Evolutionary conservation across 1,140 invertebrate genomes (phyloP).

Genomic region (Aradophagus sp.): DNA sequence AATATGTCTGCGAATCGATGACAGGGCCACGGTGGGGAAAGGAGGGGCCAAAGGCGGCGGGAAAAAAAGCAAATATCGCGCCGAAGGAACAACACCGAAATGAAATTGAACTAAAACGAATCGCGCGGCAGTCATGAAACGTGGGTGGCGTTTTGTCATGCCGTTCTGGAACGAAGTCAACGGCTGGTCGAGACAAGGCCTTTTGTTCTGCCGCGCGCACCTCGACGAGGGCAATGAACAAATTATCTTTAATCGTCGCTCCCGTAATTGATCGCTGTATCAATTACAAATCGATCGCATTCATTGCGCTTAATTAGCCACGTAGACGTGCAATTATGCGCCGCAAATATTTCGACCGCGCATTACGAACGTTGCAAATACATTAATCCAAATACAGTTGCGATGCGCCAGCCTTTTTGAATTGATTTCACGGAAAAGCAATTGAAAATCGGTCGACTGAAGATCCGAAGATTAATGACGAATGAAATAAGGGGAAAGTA

Average conservation of each 20-base stretch:
- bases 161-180: conserved; percentile 34
- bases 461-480: too few species aligned
- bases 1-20: conserved; percentile 21
- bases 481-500: too few species aligned
- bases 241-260: conserved; percentile 44
- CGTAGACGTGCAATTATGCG: conserved; percentile 14
- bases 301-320: conserved; percentile 34
- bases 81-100: conserved; percentile 14
- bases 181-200: conserved; percentile 44
- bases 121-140: conserved; percentile 19
- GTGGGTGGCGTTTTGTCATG: conserved; percentile 41
- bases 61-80: conserved; percentile 32
- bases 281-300: conserved; percentile 43
- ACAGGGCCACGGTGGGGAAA: conserved; percentile 5
- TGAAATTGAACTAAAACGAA: conserved; percentile 26
- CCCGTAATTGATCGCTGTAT: conserved; percentile 33
- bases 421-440: too few species aligned
- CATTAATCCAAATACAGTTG: too few species aligned
- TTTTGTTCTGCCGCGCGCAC: conserved; percentile 39
- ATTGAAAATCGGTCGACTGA: too few species aligned
- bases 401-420: too few species aligned
- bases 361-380: background rate
- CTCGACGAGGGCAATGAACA: conserved; percentile 39
- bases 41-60: too few species aligned
- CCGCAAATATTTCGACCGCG: background rate